phyloP scores from a whole-genome alignment of 1,140 invertebrate species.

The Brachionus paranguensis region DNA sequence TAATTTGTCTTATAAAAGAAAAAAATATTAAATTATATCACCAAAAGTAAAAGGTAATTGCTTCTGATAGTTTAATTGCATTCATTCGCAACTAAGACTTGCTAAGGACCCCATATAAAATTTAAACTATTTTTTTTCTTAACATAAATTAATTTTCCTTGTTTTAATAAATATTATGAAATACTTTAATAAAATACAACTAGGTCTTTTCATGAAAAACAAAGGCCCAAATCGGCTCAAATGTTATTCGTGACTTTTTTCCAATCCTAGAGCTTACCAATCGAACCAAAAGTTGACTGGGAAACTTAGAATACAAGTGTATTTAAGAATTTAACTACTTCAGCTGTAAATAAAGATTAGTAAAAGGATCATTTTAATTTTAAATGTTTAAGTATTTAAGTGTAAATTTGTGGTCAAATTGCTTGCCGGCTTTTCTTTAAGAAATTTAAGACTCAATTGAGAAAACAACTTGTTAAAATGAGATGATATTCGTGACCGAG shows the following conservation, averaged over 20 bases:
- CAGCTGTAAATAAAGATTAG: background rate
- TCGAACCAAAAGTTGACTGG: background rate
- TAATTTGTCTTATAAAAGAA: background rate
- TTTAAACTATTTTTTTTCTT: background rate
- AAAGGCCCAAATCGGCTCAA: background rate
- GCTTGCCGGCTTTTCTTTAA: background rate
- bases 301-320: background rate
- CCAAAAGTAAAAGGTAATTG: background rate
- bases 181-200: background rate
- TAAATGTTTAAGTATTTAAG: background rate
- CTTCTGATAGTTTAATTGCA: background rate
- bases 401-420: background rate
- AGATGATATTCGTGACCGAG: background rate
- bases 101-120: background rate
- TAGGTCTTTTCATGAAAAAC: background rate
- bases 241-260: background rate
- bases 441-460: background rate
- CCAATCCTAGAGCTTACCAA: background rate
- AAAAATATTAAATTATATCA: background rate
- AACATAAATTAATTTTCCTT: background rate
- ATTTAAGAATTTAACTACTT: background rate
- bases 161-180: background rate
- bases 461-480: slow-evolving; percentile 1
- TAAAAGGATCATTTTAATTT: background rate
- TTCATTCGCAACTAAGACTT: background rate